Percentiles rank a stretch among this genome's conserved stretches.
Conservation (phyloP, 1,140 invertebrate genomes). For the Drosophila lowei region DNA sequence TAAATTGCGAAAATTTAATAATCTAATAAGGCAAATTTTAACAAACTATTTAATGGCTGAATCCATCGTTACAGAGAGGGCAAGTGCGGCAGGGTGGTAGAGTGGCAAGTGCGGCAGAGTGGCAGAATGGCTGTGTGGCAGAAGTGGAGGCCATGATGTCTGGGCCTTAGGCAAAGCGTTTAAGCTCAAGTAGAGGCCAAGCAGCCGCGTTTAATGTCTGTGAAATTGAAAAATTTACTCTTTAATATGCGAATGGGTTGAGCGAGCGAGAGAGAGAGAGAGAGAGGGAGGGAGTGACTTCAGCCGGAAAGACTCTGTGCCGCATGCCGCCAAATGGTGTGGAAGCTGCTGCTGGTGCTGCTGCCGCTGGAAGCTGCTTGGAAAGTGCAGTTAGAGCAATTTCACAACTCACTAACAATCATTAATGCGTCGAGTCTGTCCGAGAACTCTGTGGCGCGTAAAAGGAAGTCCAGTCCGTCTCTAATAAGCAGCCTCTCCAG, state of each 20-base stretch:
- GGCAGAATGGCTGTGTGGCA: conserved; percentile 6
- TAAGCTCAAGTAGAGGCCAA: conserved; percentile 59
- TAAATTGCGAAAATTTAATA: conserved; percentile 80
- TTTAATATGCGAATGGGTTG: conserved; percentile 77
- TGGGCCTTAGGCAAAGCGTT: conserved; percentile 68
- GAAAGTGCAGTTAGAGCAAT: conserved; percentile 79
- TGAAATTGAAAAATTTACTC: conserved; percentile 81
- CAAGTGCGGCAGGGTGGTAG: conserved; percentile 21
- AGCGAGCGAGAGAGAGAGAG: conserved; percentile 11
- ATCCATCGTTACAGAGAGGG: conserved; percentile 23
- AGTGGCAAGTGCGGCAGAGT: not conserved
- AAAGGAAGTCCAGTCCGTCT: conserved; percentile 59
- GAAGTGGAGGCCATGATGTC: conserved; percentile 3
- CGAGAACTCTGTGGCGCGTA: conserved; percentile 1
- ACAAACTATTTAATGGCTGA: conserved; percentile 79
- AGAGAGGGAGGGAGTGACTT: conserved; percentile 4
- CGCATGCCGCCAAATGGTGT: conserved; percentile 64
- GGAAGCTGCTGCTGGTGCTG: conserved; percentile 60
- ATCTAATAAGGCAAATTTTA: conserved; percentile 81
- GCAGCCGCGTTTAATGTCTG: conserved; percentile 78
- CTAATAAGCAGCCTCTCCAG: conserved; percentile 64
- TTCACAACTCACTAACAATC: conserved; percentile 81
- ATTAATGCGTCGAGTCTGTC: conserved; percentile 69
- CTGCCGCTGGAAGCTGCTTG: conserved; percentile 40
- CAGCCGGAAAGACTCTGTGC: conserved; percentile 74